Evolutionary conservation across 2,113 vertebrate species (phyloP), one percentile per base, ranked within the genome.

Genomic region (Proteles cristata): DNA sequence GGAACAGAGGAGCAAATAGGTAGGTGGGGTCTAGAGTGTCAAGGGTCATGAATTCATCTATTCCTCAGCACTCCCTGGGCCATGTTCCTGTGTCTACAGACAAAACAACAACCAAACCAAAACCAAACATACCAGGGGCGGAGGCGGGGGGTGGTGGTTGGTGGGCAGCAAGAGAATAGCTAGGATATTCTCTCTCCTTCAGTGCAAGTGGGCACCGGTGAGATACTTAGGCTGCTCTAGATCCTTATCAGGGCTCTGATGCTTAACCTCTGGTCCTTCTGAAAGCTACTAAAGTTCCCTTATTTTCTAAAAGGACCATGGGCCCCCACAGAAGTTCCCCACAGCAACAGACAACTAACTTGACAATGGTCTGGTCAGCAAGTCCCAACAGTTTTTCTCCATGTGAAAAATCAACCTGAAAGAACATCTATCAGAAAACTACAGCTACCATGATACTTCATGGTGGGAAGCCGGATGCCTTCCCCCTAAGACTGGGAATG

Each of bases 341-440:
- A 95, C 63, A 88, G 63, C 63, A 45, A 88, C 21, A 33, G 6
- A 4, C 15, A 96, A 87, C 39, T 81, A 7, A 50, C 31, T 33
- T 53, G 76, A 79, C 48, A 80, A 39, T 26, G 50, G 87, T 85
- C 26, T 96, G 95, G 0, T 69, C 25, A 90, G 79, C 93, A 89
- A 7, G 0, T 10, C 74, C 7, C 63, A 79, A 25, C n/a, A 65
- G 45, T 69, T 61, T 82, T 91, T 35, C 81, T 92, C 61, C 76
- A 74, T 17, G 26, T n/a, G 15, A 53, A 96, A 97, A 93, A 97
- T 71, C 55, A 95, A 68, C 35, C 55, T 74, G 61, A 84, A 79
- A 73, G 71, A 79, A 58, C 9, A 82, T 77, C 43, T 50, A 43
- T 53, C 19, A 86, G 68, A 89, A 87, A 23, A 69, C 69, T 80